These are phyloP conservation scores for Stictonetta naevosa DNA, from an alignment of 2,113 vertebrate species.

Conservation along the genomic window DNA sequence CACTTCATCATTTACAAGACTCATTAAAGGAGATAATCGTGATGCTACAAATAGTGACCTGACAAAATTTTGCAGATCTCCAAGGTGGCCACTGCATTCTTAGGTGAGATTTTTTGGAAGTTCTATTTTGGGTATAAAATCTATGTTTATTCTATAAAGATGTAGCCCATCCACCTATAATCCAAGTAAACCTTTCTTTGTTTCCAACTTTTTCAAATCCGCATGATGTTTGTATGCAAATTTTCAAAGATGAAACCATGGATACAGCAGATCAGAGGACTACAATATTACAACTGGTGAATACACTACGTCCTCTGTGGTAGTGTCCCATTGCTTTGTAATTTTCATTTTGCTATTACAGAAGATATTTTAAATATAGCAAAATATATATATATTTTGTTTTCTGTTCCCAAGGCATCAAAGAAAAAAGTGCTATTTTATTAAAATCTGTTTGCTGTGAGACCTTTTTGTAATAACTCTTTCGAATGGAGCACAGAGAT, in stretches of 20 bases:
- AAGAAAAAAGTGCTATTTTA: not conserved
- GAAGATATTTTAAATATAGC: not conserved
- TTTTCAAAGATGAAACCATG: not conserved
- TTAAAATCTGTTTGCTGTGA: conserved; percentile 4
- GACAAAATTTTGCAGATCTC: conserved; percentile 1
- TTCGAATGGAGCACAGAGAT: conserved; percentile 47
- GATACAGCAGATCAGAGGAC: not conserved
- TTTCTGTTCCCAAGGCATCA: not conserved
- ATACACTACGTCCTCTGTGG: not conserved
- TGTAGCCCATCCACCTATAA: not conserved
- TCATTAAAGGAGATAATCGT: conserved; percentile 60
- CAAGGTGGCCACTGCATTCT: not conserved
- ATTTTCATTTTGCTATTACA: not conserved
- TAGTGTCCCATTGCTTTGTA: not conserved
- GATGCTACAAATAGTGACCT: conserved; percentile 5
- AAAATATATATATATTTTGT: not conserved
- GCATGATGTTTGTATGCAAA: not conserved
- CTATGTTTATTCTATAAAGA: not conserved
- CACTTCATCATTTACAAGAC: conserved; percentile 25
- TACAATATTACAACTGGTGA: not conserved
- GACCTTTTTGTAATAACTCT: conserved; percentile 10
- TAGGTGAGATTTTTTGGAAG: not conserved
- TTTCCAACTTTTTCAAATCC: not conserved
- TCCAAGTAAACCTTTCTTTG: not conserved
- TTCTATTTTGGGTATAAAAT: not conserved